Base-by-base conservation (phyloP, 2,797 vertebrate species). In the Clarias pachynema region DNA sequence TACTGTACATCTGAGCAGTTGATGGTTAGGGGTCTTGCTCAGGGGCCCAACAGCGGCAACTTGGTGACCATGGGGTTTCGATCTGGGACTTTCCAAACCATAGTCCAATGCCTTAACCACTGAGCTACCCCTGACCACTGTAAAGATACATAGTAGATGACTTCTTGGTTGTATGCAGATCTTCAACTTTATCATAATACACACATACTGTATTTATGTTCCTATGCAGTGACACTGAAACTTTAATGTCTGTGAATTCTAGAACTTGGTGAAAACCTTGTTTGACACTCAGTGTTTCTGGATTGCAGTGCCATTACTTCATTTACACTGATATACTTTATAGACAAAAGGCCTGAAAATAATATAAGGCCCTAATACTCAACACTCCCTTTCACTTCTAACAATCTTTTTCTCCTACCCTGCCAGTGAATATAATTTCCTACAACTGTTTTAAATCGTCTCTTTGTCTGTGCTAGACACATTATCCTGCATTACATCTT, bases 361-460 rank as follows among this genome's bases (percentile, higher is more conserved):
- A 69, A 69, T 77, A 62, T 65, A 75, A 34, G 29, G 10, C 44
- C 44, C 44, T 49, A 12, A 49, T 49, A 49, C 22, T 79, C 24
- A 59, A 77, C 56, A 56, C n/a, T 56, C 49, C 49, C 49, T 75
- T 18, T 26, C 7, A 57, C 26, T 10, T 29, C 16, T 16, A 31
- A 7, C 72, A 75, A 56, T 75, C 5, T 40, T 77, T 68, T 81
- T 77, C 70, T 68, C 40, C 56, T 59, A 53, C 37, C 81, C n/a
- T 3, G 62, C 84, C 83, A 75, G 85, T 88, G 77, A 81, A 82
- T 78, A 84, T 87, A 78, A 88, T n/a, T 81, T 90, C 66, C 82
- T 86, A 81, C 84, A 89, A 68, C 77, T 83, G 86, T 91, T 87
- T 84, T 90, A 63, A 90, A 90, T 91, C 80, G 90, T 91, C 15